Conservation (phyloP, 2,888 invertebrate species). For the Amphipyra berbera region DNA sequence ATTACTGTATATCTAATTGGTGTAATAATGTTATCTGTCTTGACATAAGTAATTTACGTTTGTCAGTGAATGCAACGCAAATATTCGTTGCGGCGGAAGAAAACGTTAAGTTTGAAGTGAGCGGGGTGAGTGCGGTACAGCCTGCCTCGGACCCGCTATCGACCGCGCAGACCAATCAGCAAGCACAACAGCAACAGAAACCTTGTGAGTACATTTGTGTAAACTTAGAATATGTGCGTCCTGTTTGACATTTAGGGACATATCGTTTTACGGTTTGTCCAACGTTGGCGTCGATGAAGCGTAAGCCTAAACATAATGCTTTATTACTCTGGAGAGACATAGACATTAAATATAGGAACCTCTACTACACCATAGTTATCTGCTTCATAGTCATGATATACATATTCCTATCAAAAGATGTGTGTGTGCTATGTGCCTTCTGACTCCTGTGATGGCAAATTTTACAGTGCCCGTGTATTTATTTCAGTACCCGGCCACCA, state of each 20-base stretch:
- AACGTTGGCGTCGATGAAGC: too few species aligned
- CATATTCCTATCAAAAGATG: too few species aligned
- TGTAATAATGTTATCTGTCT: too few species aligned
- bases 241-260: background rate
- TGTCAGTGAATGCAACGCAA: constrained; percentile 85
- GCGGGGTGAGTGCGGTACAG: constrained; percentile 79
- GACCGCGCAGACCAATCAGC: constrained; percentile 71
- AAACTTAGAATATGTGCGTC: background rate
- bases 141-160: constrained; percentile 74
- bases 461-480: background rate
- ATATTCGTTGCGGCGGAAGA: constrained; percentile 92
- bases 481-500: constrained; percentile 90
- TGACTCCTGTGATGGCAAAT: too few species aligned
- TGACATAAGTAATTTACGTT: background rate
- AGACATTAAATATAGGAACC: too few species aligned
- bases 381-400: too few species aligned
- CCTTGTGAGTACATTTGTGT: constrained; percentile 65
- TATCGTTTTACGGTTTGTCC: too few species aligned
- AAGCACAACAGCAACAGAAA: constrained; percentile 74
- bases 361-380: too few species aligned
- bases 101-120: constrained; percentile 90
- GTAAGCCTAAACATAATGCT: too few species aligned
- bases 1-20: too few species aligned
- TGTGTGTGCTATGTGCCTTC: too few species aligned
- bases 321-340: too few species aligned